Conservation (phyloP, 2,797 vertebrate species). For the Pipistrellus pygmaeus region DNA sequence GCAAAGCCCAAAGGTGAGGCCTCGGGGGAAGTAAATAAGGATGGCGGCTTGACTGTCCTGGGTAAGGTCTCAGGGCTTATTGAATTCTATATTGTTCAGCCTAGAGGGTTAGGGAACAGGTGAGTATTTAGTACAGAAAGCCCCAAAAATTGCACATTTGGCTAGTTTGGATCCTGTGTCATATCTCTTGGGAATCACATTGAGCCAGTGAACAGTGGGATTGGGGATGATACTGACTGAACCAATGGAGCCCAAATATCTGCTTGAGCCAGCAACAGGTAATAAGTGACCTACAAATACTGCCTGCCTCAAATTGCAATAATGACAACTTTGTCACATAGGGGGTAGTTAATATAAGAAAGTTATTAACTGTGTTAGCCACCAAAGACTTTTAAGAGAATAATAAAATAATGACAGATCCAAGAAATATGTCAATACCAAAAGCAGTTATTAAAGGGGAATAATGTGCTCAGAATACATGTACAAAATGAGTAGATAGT, state of each 20-base stretch:
- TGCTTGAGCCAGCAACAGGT: background rate
- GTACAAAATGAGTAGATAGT: background rate
- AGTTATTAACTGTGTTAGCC: background rate
- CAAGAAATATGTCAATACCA: background rate
- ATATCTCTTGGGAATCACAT: background rate
- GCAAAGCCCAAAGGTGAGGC: background rate
- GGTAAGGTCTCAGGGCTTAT: background rate
- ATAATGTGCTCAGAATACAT: background rate
- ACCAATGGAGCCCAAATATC: background rate
- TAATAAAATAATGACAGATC: slow-evolving; percentile 1
- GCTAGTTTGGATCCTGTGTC: background rate
- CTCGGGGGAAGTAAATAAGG: background rate
- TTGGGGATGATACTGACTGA: background rate
- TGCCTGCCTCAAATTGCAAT: background rate
- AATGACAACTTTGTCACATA: background rate
- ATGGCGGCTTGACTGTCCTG: background rate
- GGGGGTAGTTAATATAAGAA: background rate
- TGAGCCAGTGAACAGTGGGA: background rate
- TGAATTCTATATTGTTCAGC: background rate
- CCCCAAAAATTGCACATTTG: background rate
- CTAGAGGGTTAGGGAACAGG: background rate
- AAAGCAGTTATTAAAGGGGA: background rate
- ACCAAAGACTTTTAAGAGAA: background rate
- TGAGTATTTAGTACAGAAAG: background rate
- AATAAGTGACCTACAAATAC: background rate